Evolutionary conservation across 1,140 invertebrate genomes (phyloP), one percentile per base, ranked within the genome.

Genomic region (Sminthurinus signatus): DNA sequence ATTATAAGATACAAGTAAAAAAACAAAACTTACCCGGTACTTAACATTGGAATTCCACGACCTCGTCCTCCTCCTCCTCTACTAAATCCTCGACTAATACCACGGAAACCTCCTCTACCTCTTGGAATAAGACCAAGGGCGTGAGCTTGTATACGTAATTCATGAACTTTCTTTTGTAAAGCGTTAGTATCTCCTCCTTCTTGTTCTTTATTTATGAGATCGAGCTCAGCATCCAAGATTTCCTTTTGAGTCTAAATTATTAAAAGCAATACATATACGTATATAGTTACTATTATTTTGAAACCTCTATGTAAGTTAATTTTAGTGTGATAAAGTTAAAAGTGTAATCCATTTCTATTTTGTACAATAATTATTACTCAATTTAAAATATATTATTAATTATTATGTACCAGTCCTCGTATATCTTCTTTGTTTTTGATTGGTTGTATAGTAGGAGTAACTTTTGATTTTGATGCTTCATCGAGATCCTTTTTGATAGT

Each of bases 221-320:
- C 91, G 68, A 94, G 76, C 76, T 94, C 91, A 0, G 88, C 88
- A 73, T 94, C 91, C 19, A 94, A 76, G 44, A 94, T 85, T 74
- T 93, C 89, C 73, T 87, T 88, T 75, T 89, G 85, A 0, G 86
- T 80, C 76, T 90, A 21, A 10, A 19, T 15, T 25, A 48, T 48
- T 19, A 48, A 48, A 48, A 48, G 32, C 32, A 36, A 36, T 36
- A n/a, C n/a, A n/a, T n/a, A n/a, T n/a, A n/a, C n/a, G n/a, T n/a
- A n/a, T n/a, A n/a, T n/a, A n/a, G n/a, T n/a, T n/a, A n/a, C n/a
- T n/a, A n/a, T n/a, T n/a, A n/a, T n/a, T n/a, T n/a, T n/a, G n/a
- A n/a, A n/a, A n/a, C 10, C 5, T 50, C 10, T 50, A 50, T 17
- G 19, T 50, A 23, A 23, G 23, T n/a, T 23, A 23, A 15, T 10